phyloP scores from a whole-genome alignment of 2,888 invertebrate genomes.

The Caenorhabditis plicata region DNA sequence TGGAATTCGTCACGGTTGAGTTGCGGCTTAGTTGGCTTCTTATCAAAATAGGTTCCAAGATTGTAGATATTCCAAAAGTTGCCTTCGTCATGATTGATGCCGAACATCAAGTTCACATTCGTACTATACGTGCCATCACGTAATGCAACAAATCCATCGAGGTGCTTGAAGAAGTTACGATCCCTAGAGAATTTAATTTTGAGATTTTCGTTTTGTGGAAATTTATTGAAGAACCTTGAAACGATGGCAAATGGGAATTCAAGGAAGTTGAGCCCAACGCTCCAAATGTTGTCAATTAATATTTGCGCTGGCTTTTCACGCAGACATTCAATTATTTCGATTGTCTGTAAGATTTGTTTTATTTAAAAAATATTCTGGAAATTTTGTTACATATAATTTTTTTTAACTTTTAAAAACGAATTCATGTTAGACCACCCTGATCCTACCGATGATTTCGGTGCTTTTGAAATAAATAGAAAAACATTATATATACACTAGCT shows the following conservation, averaged over 20 bases:
- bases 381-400: too few species aligned
- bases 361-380: too few species aligned
- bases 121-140: slow-evolving; percentile 80
- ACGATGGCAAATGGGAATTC: slow-evolving; percentile 65
- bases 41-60: slow-evolving; percentile 58
- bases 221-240: too few species aligned
- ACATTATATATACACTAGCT: too few species aligned
- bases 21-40: slow-evolving; percentile 50
- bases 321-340: slow-evolving; percentile 52
- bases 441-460: too few species aligned
- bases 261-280: slow-evolving; percentile 53
- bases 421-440: too few species aligned
- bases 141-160: slow-evolving; percentile 62
- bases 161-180: slow-evolving; percentile 54
- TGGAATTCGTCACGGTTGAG: slow-evolving; percentile 51
- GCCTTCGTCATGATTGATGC: slow-evolving; percentile 89
- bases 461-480: too few species aligned
- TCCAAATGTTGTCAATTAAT: slow-evolving; percentile 64
- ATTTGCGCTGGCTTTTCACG: slow-evolving; percentile 46
- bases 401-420: too few species aligned
- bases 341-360: slow-evolving; percentile 45
- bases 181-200: too few species aligned
- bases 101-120: slow-evolving; percentile 85
- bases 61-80: slow-evolving; percentile 66
- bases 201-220: too few species aligned